These are phyloP conservation scores for Halcyon malimbica DNA, from an alignment of 2,113 vertebrate genomes.

Conservation along the genomic window DNA sequence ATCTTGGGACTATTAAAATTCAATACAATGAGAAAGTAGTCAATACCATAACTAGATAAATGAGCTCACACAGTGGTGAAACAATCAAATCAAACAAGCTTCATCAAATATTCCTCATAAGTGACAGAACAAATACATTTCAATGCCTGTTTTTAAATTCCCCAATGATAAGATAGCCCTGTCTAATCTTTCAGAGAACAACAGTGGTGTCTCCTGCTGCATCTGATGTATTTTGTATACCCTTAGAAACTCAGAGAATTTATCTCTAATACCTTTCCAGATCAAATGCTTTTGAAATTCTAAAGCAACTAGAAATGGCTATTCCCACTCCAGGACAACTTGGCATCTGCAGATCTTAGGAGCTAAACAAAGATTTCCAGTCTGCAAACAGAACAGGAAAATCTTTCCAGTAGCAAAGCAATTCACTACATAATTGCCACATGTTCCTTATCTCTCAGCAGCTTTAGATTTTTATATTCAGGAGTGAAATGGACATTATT, in stretches of 20 bases:
- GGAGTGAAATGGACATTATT: background rate
- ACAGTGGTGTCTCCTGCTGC: background rate
- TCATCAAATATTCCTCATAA: conserved; percentile 50
- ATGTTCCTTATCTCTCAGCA: background rate
- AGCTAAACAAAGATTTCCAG: background rate
- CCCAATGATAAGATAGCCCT: background rate
- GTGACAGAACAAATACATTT: conserved; percentile 38
- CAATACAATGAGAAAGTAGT: conserved; percentile 29
- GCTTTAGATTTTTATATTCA: background rate
- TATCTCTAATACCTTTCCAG: background rate
- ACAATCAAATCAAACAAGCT: conserved; percentile 57
- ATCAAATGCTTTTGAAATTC: background rate
- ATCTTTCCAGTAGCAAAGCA: background rate
- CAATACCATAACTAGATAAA: conserved; percentile 56
- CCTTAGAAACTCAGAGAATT: conserved; percentile 31
- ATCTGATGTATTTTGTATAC: background rate
- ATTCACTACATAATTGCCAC: background rate
- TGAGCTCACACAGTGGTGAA: background rate
- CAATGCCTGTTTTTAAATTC: conserved; percentile 26
- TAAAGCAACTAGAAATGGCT: conserved; percentile 18
- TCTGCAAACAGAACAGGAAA: background rate
- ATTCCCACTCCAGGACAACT: background rate
- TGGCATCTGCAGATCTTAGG: conserved; percentile 9
- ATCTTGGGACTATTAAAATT: conserved; percentile 43
- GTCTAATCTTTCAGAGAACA: conserved; percentile 15